Conservation (phyloP, 1,140 invertebrate species). For the Fopius arisanus region DNA sequence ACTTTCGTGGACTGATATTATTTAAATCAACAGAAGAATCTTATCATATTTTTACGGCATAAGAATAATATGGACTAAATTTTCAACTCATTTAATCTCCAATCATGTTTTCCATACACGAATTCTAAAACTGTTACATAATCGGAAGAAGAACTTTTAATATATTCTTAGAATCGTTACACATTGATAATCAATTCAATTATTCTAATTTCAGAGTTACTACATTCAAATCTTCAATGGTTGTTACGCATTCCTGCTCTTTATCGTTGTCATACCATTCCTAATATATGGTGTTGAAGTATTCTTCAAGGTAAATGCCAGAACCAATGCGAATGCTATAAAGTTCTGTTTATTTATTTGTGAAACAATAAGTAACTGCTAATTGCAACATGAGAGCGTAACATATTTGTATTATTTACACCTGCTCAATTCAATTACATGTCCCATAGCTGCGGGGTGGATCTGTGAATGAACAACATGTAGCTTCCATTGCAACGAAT, state of each 20-base stretch:
- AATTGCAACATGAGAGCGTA: no score
- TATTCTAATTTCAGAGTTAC: constrained; percentile 69
- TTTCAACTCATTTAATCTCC: no score
- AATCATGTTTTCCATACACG: no score
- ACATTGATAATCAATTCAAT: neutral
- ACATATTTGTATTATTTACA: neutral
- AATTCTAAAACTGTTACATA: no score
- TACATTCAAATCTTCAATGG: constrained; percentile 89
- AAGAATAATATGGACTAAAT: no score
- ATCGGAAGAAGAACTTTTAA: no score
- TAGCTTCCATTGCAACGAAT: constrained; percentile 67
- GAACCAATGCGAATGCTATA: constrained; percentile 18
- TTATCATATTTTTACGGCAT: no score
- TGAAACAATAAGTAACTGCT: neutral
- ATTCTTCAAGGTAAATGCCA: constrained; percentile 83
- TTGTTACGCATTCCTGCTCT: constrained; percentile 88
- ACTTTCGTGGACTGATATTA: no score
- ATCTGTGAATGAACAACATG: constrained; percentile 69
- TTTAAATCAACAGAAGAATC: no score
- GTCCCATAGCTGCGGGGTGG: constrained; percentile 70
- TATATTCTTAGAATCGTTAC: no score
- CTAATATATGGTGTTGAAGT: constrained; percentile 95
- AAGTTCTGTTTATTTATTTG: neutral
- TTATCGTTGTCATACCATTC: constrained; percentile 92
- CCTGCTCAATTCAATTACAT: neutral